Evolutionary conservation across 2,113 vertebrate genomes (phyloP), one percentile per base, ranked within the genome.

Genomic region (Procavia capensis): DNA sequence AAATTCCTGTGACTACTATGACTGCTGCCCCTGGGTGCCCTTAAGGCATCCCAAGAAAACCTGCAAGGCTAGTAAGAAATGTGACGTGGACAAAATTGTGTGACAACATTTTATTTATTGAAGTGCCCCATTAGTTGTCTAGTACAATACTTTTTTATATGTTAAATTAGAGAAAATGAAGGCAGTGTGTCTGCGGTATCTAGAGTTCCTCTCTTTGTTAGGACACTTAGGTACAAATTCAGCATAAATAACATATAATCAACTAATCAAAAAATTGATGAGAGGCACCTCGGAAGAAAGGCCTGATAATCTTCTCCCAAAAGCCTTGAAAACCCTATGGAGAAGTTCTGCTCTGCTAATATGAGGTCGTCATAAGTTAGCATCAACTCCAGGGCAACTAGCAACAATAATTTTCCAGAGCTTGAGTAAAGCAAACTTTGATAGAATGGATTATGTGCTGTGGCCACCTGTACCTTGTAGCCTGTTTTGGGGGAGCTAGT

Each of bases 201-300:
- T 54, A 3, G 13, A 81, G 22, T 80, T 82, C 27, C 54, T 90
- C 74, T 95, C 29, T 82, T 81, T 91, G 66, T 85, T 85, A 86
- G 83, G 25, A 16, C 4, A 16, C 24, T 25, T 70, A 6, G 31
- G 50, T 79, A 27, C 10, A 75, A 45, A 63, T 63, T 64, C 43
- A 85, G 10, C 17, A 20, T 29, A 80, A 45, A 80, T 83, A 86
- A 36, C 82, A 25, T 20, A 6, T 13, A 3, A n/a, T 74, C 20
- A 39, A 39, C n/a, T 70, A n/a, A 7, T 24, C 8, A 10, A 39
- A 39, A 39, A 39, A 36, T 24, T 39, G 70, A 20, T 72, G 36
- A 72, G 36, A 72, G 36, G 20, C 4, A 1, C 70, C 14, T 39
- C 4, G 36, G 36, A 72, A 72, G 36, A 72, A 72, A 39, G n/a